A percentile compares a stretch with the other conserved stretches of the same genome.
Conservation (phyloP, 2,797 vertebrate genomes). For the Lithobates sylvaticus region DNA sequence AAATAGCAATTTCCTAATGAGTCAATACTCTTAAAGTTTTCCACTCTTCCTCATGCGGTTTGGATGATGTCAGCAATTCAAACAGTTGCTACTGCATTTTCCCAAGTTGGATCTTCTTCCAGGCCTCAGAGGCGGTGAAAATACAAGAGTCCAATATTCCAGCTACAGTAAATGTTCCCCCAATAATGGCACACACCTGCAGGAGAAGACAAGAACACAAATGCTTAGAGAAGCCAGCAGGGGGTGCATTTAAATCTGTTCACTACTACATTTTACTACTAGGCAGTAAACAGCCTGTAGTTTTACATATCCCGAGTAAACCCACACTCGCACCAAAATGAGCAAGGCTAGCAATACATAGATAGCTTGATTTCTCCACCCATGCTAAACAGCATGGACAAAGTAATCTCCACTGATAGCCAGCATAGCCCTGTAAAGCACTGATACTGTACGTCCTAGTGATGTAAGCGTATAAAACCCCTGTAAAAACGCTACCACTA, state of each 20-base stretch:
- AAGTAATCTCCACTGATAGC: no score
- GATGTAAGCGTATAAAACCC: no score
- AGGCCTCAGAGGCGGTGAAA: slow-evolving; percentile 98
- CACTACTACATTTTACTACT: neutral
- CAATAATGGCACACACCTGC: slow-evolving; percentile 97
- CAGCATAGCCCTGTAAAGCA: no score
- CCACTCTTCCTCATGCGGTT: neutral
- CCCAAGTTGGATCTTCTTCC: slow-evolving; percentile 99
- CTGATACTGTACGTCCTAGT: no score
- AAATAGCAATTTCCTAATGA: slow-evolving; percentile 8
- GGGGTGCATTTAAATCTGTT: neutral
- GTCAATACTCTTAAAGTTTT: slow-evolving; percentile 19
- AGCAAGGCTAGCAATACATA: no score
- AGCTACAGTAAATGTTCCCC: slow-evolving; percentile 97
- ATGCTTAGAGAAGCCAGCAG: neutral
- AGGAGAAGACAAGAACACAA: slow-evolving; percentile 15
- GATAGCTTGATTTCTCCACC: no score
- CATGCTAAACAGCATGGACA: no score
- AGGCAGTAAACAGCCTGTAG: no score
- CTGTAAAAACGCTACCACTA: no score
- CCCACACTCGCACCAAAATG: no score
- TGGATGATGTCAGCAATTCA: neutral
- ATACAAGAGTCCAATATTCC: slow-evolving; percentile 98
- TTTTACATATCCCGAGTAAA: no score
- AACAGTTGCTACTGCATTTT: slow-evolving; percentile 85